These are phyloP conservation scores for Caenorhabditis wallacei DNA, from an alignment of 2,888 invertebrate genomes.

Conservation along the genomic window DNA sequence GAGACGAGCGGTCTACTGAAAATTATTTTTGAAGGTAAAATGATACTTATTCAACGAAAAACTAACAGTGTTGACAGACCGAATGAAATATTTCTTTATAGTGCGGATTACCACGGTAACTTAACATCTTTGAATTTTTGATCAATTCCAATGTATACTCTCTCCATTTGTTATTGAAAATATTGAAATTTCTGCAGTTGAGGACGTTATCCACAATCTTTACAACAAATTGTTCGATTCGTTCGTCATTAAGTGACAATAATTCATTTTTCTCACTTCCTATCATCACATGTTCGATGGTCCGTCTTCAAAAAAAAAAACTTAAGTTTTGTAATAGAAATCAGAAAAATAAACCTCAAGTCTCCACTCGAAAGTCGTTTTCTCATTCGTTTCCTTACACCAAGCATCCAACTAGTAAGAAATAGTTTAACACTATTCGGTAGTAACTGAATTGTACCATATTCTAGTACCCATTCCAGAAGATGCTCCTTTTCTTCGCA, in stretches of 20 bases:
- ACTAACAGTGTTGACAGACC: not conserved
- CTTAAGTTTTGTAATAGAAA: not conserved
- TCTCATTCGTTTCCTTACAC: conserved; percentile 17
- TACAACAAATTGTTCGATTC: not conserved
- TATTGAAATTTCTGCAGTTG: not conserved
- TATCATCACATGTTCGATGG: not conserved
- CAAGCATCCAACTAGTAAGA: not conserved
- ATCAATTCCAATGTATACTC: not conserved
- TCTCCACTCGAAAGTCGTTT: not conserved
- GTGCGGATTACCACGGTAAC: not conserved
- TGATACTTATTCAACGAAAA: not conserved
- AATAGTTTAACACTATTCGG: not conserved
- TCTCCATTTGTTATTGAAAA: not conserved
- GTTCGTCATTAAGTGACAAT: not conserved
- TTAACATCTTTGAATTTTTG: no score
- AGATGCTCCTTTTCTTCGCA: conserved; percentile 1
- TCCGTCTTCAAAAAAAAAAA: not conserved
- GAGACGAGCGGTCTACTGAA: not conserved
- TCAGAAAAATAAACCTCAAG: not conserved
- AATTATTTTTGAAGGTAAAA: not conserved
- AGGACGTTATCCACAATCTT: not conserved
- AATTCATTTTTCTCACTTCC: not conserved
- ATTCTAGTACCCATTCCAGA: conserved; percentile 9
- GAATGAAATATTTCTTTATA: not conserved
- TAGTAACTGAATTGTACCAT: conserved; percentile 1